A percentile compares a stretch with the other conserved stretches of the same genome.
These are phyloP conservation scores for Chiropotes sagulatus DNA, from an alignment of 2,797 vertebrate genomes.

Conservation along the genomic window DNA sequence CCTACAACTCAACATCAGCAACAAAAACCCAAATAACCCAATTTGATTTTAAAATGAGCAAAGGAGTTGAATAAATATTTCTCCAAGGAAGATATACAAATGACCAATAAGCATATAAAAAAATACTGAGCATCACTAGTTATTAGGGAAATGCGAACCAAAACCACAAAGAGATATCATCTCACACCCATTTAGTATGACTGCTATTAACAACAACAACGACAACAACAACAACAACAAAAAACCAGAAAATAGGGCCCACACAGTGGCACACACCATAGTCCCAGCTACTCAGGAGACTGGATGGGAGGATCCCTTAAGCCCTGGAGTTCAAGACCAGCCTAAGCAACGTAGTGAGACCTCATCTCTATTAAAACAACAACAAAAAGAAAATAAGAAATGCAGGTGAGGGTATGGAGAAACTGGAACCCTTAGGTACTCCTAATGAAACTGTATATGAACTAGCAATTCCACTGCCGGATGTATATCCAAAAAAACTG, in stretches of 20 bases:
- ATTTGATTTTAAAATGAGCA: background rate
- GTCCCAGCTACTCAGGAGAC: background rate
- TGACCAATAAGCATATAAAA: background rate
- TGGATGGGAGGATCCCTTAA: background rate
- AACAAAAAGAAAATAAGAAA: background rate
- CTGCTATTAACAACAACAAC: background rate
- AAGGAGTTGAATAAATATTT: background rate
- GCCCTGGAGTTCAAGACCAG: background rate
- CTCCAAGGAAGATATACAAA: background rate
- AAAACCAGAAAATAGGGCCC: background rate
- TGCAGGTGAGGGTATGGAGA: background rate
- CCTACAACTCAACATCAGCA: background rate
- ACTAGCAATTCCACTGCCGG: background rate
- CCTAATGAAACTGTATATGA: background rate
- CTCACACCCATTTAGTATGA: background rate
- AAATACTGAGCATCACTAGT: conserved; percentile 1
- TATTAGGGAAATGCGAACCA: background rate
- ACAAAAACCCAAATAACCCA: background rate
- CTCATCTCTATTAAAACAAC: background rate
- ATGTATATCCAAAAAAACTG: background rate
- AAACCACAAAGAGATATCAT: background rate
- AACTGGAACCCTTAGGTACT: background rate
- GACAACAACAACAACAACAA: background rate
- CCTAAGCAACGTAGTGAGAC: background rate
- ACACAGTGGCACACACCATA: background rate